Conservation (phyloP, 2,888 invertebrate species). For the Ornithoptera priamus region DNA sequence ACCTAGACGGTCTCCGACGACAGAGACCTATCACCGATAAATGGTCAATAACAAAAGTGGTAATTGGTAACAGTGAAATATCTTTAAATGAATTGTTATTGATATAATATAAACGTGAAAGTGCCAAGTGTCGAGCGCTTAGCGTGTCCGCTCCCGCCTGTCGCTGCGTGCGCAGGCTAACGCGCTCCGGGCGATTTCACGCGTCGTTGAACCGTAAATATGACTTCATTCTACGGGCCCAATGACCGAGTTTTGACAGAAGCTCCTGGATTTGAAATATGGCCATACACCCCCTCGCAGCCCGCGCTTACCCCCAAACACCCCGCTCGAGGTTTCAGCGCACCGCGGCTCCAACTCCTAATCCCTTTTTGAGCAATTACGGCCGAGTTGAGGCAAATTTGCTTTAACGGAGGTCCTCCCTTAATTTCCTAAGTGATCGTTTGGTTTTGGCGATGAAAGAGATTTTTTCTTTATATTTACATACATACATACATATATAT, state of each 20-base stretch:
- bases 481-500: background rate
- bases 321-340: background rate
- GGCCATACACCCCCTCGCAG: constrained; percentile 10
- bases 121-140: background rate
- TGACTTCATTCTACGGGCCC: constrained; percentile 30
- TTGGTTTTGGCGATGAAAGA: constrained; percentile 8
- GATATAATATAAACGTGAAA: too few species aligned
- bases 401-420: background rate
- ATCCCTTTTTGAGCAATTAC: constrained; percentile 26
- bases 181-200: constrained; percentile 34
- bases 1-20: too few species aligned
- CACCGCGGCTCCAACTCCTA: background rate
- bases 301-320: too few species aligned
- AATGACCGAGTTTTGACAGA: constrained; percentile 30
- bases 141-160: constrained; percentile 7
- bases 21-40: too few species aligned
- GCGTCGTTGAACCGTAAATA: constrained; percentile 35
- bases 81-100: too few species aligned
- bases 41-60: too few species aligned
- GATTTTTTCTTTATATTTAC: background rate
- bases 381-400: constrained; percentile 11
- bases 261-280: constrained; percentile 32
- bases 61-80: too few species aligned
- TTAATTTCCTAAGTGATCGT: constrained; percentile 18
- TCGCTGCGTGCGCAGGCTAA: constrained; percentile 28